Evolutionary conservation across 2,113 vertebrate genomes (phyloP), one percentile per base, ranked within the genome.

Genomic region (Diadophis punctatus): DNA sequence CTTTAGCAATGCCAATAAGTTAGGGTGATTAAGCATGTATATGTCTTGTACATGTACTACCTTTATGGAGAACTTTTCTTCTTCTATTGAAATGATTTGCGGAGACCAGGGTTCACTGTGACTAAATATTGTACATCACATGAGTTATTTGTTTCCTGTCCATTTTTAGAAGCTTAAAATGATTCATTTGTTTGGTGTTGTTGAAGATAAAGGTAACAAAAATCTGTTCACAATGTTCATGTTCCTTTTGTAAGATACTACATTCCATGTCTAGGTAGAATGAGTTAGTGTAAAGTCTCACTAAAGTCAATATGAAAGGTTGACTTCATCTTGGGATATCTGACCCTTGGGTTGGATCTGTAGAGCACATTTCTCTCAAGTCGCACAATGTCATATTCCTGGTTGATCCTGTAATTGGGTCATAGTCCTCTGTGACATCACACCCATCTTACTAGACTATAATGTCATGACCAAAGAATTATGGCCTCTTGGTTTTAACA

Each of bases 71-170:
- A 90, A 91, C 63, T 89, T 93, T 97, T 94, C 94, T 97, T 96
- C 93, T 58, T 95, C 91, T 90, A 39, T 96, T 95, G 95, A 96
- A 93, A 89, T 94, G 95, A 96, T 92, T 95, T 97, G 97, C 95
- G 96, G 98, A 98, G 98, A 98, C 98, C 98, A 97, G 97, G 97
- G 98, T 98, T 98, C 98, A 98, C 98, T 98, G 98, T 98, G 98
- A 98, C 97, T 96, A 96, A 96, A 96, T 95, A 95, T 95, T 55
- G 94, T 94, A 94, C 96, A 95, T 93, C 93, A 94, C 93, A 80
- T 92, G 90, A 20, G 2, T 0, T 95, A 91, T 91, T 96, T 93
- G 46, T 68, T 74, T 20, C 56, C 87, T n/a, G 4, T 25, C 68
- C 43, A 11, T 93, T 80, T 39, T 90, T 51, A 46, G 93, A 87